Evolutionary conservation across 2,797 vertebrate species (phyloP), one percentile per base, ranked within the genome.

Genomic region (Chromis chromis): DNA sequence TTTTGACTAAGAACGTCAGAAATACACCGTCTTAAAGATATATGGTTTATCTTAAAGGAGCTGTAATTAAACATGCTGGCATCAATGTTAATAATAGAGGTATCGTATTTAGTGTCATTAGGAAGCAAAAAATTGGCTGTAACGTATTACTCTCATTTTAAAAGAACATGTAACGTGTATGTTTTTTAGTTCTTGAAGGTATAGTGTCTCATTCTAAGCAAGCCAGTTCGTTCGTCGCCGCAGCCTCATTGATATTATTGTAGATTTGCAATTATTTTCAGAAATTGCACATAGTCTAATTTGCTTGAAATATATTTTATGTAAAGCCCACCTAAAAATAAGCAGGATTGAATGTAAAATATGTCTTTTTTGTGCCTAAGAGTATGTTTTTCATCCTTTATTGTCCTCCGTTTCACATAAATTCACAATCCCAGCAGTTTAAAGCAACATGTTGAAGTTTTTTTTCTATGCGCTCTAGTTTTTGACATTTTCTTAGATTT

Each of bases 11-110:
- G 55, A 56, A 12, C 6, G 3, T 50, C 2, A 33, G 49, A 28
- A 42, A 70, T 6, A 46, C 31, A 22, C 2, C 17, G 25, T 65
- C 7, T 59, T 28, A n/a, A 65, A 79, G 24, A n/a, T 50, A 6
- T 65, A 70, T 21, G 56, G 19, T 36, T 63, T 55, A 8, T 53
- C 8, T 13, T 46, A 2, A 70, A 19, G 42, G 42, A 25, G 46
- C 33, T 81, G 21, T 48, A 19, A 56, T 57, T 27, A 49, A 65
- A 24, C 36, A 40, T 53, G 5, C 46, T 0, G 0, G 9, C 14
- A 28, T 46, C 25, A 40, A 11, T 48, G 54, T 58, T 27, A 10
- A 9, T 48, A n/a, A n/a, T n/a, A n/a, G 7, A 48, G n/a, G 19
- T 1, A 8, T n/a, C 2, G 31, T 48, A 3, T 17, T 8, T 48